These are phyloP conservation scores for Ctenoplectra terminalis DNA, from an alignment of 1,140 invertebrate species.

Conservation along the genomic window DNA sequence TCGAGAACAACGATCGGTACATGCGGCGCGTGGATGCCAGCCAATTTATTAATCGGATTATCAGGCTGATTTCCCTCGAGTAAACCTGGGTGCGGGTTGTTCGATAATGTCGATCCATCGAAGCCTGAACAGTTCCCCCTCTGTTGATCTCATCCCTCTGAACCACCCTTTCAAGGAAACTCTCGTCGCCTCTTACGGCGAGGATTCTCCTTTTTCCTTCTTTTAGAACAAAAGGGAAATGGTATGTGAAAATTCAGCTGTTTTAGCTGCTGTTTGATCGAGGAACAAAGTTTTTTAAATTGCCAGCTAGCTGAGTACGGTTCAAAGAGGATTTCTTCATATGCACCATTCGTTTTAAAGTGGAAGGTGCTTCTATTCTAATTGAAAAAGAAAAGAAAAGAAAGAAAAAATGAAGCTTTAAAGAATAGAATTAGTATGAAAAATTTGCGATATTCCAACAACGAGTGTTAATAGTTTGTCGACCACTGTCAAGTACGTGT, in stretches of 20 bases:
- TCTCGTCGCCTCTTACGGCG: constrained; percentile 12
- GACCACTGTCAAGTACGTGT: too few relatives aligned
- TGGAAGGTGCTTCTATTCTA: constrained; percentile 17
- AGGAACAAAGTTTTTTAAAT: constrained; percentile 15
- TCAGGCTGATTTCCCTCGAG: constrained; percentile 81
- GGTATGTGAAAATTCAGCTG: constrained; percentile 16
- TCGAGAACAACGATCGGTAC: constrained; percentile 70
- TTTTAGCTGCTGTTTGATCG: constrained; percentile 39
- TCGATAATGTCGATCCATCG: constrained; percentile 76
- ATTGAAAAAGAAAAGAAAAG: too few relatives aligned
- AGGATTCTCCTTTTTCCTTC: too few relatives aligned
- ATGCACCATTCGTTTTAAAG: constrained; percentile 42
- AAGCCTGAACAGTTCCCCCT: constrained; percentile 76
- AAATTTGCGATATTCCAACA: too few relatives aligned
- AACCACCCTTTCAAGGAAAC: constrained; percentile 35
- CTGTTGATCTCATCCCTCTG: constrained; percentile 16
- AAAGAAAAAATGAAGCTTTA: too few relatives aligned
- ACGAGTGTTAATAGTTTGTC: too few relatives aligned
- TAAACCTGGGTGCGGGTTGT: constrained; percentile 64
- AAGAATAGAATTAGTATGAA: neutral
- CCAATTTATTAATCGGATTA: constrained; percentile 83
- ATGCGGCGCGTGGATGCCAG: constrained; percentile 50
- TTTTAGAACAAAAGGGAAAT: too few relatives aligned
- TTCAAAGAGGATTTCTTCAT: constrained; percentile 43
- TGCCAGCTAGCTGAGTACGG: too few relatives aligned